These are phyloP conservation scores for Rhegmatorhina hoffmannsi DNA, from an alignment of 2,113 vertebrate species.

Conservation along the genomic window DNA sequence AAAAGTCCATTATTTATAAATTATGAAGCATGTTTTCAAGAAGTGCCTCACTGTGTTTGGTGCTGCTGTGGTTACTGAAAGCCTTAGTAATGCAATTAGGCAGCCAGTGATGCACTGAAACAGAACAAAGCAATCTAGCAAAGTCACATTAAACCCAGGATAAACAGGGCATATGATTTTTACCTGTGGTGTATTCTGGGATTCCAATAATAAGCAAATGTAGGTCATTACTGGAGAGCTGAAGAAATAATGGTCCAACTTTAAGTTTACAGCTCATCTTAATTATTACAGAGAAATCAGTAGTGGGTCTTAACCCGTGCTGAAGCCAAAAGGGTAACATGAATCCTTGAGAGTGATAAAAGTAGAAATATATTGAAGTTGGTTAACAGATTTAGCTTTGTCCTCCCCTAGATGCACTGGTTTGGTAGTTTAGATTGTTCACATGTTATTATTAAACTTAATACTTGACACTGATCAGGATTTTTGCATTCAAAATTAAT, in stretches of 20 bases:
- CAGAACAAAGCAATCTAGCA: not conserved
- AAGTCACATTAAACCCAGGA: not conserved
- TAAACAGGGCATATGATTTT: not conserved
- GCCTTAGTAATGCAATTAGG: not conserved
- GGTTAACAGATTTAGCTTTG: not conserved
- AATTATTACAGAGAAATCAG: not conserved
- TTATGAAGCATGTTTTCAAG: not conserved
- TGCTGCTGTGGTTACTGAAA: not conserved
- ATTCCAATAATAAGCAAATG: not conserved
- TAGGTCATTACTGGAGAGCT: not conserved
- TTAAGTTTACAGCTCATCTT: not conserved
- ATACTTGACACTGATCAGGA: not conserved
- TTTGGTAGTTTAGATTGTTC: not conserved
- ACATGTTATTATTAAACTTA: not conserved
- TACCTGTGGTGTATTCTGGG: not conserved
- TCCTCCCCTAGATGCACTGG: not conserved
- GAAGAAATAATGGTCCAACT: not conserved
- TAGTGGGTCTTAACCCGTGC: not conserved
- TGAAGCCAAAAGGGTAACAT: fast-evolving
- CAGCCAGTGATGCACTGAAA: not conserved
- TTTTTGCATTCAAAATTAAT: not conserved
- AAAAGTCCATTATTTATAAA: not conserved
- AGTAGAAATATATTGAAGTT: not conserved
- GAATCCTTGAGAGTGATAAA: not conserved
- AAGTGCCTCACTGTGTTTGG: not conserved